These are phyloP conservation scores for Musca domestica DNA, from an alignment of 1,140 invertebrate species.

Conservation along the genomic window DNA sequence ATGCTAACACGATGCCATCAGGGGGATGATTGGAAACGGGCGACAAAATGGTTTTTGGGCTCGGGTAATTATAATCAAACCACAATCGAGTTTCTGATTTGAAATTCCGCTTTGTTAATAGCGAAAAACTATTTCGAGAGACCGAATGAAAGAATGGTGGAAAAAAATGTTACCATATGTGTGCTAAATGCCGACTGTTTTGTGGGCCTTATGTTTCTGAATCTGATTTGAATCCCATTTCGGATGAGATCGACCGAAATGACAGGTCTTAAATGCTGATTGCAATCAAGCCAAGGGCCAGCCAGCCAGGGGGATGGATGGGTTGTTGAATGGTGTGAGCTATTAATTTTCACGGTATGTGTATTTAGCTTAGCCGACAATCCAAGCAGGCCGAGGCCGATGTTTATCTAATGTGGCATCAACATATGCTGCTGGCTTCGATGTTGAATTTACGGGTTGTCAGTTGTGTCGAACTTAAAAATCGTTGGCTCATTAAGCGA, in stretches of 20 bases:
- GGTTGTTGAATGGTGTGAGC: slow-evolving; percentile 22
- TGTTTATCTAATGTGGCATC: slow-evolving; percentile 54
- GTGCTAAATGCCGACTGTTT: slow-evolving; percentile 29
- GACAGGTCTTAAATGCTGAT: slow-evolving; percentile 13
- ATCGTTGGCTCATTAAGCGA: not conserved
- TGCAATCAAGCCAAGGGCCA: not conserved
- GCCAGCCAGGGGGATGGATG: not conserved
- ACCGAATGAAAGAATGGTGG: slow-evolving; percentile 24
- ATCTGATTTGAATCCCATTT: slow-evolving; percentile 49
- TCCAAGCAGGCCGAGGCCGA: slow-evolving; percentile 26
- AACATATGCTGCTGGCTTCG: slow-evolving; percentile 45
- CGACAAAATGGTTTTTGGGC: not conserved
- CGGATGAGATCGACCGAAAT: not conserved
- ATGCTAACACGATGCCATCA: too few relatives aligned
- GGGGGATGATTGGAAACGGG: not conserved
- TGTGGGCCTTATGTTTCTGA: slow-evolving; percentile 26
- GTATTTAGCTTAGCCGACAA: slow-evolving; percentile 7
- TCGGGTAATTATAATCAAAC: slow-evolving; percentile 19
- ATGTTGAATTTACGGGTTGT: slow-evolving; percentile 24
- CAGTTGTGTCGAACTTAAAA: too few relatives aligned
- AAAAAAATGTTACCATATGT: slow-evolving; percentile 51
- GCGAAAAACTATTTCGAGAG: not conserved
- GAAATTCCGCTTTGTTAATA: slow-evolving; percentile 6
- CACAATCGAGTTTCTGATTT: slow-evolving; percentile 15
- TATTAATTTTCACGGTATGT: slow-evolving; percentile 22